Base-by-base conservation (phyloP, 2,888 invertebrate species). In the Mythimna ferrago region DNA sequence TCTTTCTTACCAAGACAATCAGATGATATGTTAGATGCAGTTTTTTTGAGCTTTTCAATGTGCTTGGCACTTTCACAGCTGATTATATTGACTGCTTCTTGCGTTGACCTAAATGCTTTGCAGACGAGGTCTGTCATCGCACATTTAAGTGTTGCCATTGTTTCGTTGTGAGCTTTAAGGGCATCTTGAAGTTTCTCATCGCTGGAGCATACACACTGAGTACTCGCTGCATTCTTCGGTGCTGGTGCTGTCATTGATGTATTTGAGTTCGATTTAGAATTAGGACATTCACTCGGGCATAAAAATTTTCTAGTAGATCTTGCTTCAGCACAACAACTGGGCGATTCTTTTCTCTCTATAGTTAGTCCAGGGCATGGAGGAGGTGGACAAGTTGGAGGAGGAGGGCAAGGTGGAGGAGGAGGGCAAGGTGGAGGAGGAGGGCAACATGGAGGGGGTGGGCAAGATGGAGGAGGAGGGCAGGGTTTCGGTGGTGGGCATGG, bases 101-200 rank as follows among this genome's bases (percentile, higher is more conserved):
- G 90, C 1, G 93, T 91, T 56, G 85, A 87, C 7, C 80, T 84
- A 69, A 87, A 91, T 2, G 90, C 86, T 77, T 89, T 92, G 5
- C 85, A 88, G 2, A 92, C 80, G 35, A 93, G 86, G 73, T 90
- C 91, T 84, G 91, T 88, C 75, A 92, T 88, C 5, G 92, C 91
- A 48, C 77, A 73, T 85, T 89, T 92, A 9, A 94, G 86, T 0
- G 88, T 89, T 7, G 85, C 76, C 56, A 93, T 75, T 0, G 92
- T 88, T 81, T 89, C 82, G 32, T 76, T 80, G 69, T 91, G 89
- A 41, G 83, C 80, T 5, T 89, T 80, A 0, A 85, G 19, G 26
- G 88, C 76, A 11, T 73, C 1, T 67, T 67, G 66, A 21, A 63
- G 11, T 16, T 76, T 68, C 14, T 41, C 61, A 6, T 41, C 21